Base-by-base conservation (phyloP, 2,113 vertebrate species). In the Telmatochromis bifrenatus region DNA sequence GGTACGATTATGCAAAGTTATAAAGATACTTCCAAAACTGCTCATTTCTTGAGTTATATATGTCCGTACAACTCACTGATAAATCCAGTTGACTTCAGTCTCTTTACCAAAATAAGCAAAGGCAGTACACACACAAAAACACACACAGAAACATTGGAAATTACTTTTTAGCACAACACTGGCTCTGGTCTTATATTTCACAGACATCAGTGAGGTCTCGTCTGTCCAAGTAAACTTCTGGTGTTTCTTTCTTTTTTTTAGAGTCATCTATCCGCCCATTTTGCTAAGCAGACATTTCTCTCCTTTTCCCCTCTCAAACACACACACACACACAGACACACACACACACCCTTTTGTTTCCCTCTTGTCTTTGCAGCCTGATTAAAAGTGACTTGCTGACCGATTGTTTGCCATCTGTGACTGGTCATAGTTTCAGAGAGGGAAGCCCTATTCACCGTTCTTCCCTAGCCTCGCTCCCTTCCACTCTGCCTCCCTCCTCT, bases 381-480 rank as follows among this genome's bases (percentile, higher is more conserved):
- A 79, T 92, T 86, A 92, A 94, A 89, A 93, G 90, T 90, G 86
- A 81, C 85, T 49, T 17, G 51, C 88, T 81, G 81, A 88, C 85
- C 79, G 9, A 94, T 95, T 95, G 94, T 95, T 93, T 87, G 87
- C 92, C 94, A 95, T 95, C 90, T 95, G 91, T 91, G 93, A 62
- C 89, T 82, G 89, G 88, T 93, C 88, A 86, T 70, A 56, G 91
- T 84, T 92, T 90, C 84, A 84, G 75, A 90, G 84, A 86, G 91
- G 91, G 89, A 94, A 92, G 86, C 88, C 87, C 93, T 68, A 83
- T 91, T 92, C 89, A 86, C n/a, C 4, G 5, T 77, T 68, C 81
- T 45, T 19, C 37, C 81, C 91, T 86, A 54, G 35, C 77, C 70
- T 73, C n/a, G 1, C 42, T 19, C 85, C 60, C 83, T 12, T 65